Percentiles rank a stretch among this genome's conserved stretches.
Conservation (phyloP, 2,797 vertebrate species). For the Enteromius viviparus region DNA sequence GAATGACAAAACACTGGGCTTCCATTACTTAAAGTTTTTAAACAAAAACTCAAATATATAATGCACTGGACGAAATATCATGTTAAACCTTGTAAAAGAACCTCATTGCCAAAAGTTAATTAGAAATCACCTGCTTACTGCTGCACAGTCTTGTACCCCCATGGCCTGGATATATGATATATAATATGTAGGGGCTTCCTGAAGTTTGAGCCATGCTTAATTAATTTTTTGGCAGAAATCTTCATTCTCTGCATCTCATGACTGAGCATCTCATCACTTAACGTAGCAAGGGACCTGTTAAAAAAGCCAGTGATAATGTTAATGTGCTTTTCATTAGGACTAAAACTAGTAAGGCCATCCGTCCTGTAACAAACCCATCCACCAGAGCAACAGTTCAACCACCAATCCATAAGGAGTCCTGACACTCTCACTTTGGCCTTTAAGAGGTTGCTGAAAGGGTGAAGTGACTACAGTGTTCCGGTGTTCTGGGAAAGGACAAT, state of each 20-base stretch:
- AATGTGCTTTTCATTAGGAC: neutral
- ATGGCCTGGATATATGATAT: slow-evolving; percentile 1
- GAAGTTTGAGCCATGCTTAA: slow-evolving; percentile 16
- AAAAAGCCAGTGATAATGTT: neutral
- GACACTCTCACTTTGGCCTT: slow-evolving; percentile 47
- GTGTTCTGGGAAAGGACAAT: slow-evolving; percentile 81
- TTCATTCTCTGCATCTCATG: slow-evolving; percentile 6
- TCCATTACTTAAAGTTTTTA: neutral
- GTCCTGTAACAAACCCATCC: neutral
- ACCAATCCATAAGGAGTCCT: slow-evolving; percentile 52
- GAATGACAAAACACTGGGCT: neutral
- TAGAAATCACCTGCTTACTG: slow-evolving; percentile 15
- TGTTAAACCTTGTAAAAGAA: neutral
- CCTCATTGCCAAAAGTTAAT: neutral
- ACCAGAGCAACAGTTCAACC: neutral
- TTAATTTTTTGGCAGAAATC: slow-evolving; percentile 21
- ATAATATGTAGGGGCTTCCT: neutral
- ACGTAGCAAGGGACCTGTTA: neutral
- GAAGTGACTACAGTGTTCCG: slow-evolving; percentile 73
- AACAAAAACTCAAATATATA: slow-evolving; percentile 2
- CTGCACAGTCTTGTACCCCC: neutral
- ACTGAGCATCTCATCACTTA: neutral
- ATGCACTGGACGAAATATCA: neutral
- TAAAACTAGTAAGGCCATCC: neutral
- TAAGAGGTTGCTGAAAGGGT: slow-evolving; percentile 67